Base-by-base conservation (phyloP, 2,888 invertebrate species). In the Synanthedon myopaeformis region DNA sequence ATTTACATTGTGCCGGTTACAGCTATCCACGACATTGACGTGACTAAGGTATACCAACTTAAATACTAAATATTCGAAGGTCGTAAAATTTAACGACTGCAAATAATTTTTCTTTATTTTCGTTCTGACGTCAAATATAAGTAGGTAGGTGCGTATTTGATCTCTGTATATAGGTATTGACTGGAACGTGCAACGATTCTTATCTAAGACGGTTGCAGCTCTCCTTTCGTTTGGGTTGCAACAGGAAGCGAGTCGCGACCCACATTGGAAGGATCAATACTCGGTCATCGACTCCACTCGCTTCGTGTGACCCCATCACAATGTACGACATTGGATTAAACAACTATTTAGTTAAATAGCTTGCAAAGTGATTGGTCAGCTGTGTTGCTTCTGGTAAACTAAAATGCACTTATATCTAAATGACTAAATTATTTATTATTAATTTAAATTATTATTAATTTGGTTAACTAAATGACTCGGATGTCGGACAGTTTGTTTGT, bases 201-300 rank as follows among this genome's bases (percentile, higher is more conserved):
- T 14, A 45, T 45, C 59, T 59, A 59, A 58, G 67, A 68, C 68
- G 67, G 69, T 57, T 82, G 80, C 80, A 82, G 62, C 63, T 63
- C 65, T 66, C 63, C 69, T 66, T 61, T 59, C 59, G 70, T 61
- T 70, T 69, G 71, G 72, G 76, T 73, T 87, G 87, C 85, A 87
- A 72, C 78, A 76, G 74, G 75, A 82, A 85, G 72, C 80, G 65
- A 85, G 85, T 80, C 84, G 74, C 75, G 84, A 84, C 87, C 88
- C 76, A 88, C 81, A 79, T 86, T 70, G 71, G 63, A 66, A 64
- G 76, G 84, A 86, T 87, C 86, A 81, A 87, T 87, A 87, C 84
- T 78, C 82, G 87, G 87, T 84, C 87, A 85, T 81, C 85, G 85
- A 84, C 85, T 80, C 68, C 68, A 68, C 74, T 75, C 73, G 77